These are phyloP conservation scores for Scarus forsteni DNA, from an alignment of 2,797 vertebrate species.

Conservation along the genomic window DNA sequence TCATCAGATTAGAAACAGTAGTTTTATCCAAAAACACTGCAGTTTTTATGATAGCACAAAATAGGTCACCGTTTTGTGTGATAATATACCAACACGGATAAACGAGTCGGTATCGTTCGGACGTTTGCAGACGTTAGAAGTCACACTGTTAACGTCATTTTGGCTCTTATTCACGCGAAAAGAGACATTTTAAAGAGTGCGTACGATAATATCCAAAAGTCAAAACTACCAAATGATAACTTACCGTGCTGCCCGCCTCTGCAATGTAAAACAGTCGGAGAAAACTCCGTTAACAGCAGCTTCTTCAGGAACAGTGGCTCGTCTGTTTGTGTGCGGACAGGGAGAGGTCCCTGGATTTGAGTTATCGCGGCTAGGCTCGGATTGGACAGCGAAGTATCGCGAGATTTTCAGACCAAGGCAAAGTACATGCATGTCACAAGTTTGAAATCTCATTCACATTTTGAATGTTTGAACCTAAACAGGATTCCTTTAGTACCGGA, in stretches of 20 bases:
- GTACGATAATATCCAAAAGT: fast-evolving
- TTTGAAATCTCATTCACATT: neutral
- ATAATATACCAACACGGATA: too few relatives aligned
- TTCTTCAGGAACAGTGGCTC: neutral
- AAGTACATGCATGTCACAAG: neutral
- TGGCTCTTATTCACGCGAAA: fast-evolving
- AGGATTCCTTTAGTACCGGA: slow-evolving; percentile 72
- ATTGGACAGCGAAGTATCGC: slow-evolving; percentile 54
- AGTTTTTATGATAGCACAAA: neutral
- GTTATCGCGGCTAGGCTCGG: slow-evolving; percentile 40
- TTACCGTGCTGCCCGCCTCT: slow-evolving; percentile 8
- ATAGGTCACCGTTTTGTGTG: neutral
- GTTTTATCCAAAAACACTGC: too few relatives aligned
- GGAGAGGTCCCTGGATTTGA: slow-evolving; percentile 56
- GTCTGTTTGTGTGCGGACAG: neutral
- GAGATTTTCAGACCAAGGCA: slow-evolving; percentile 66
- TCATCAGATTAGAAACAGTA: too few relatives aligned
- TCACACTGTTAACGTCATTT: neutral
- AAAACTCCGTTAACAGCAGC: neutral
- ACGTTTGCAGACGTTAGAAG: neutral
- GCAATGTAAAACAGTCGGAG: neutral
- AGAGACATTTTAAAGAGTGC: too few relatives aligned
- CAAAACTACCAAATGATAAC: neutral
- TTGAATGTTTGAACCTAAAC: slow-evolving; percentile 84
- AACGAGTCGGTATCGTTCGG: neutral